Base-by-base conservation (phyloP, 1,140 invertebrate genomes). In the Cataglyphis hispanica region DNA sequence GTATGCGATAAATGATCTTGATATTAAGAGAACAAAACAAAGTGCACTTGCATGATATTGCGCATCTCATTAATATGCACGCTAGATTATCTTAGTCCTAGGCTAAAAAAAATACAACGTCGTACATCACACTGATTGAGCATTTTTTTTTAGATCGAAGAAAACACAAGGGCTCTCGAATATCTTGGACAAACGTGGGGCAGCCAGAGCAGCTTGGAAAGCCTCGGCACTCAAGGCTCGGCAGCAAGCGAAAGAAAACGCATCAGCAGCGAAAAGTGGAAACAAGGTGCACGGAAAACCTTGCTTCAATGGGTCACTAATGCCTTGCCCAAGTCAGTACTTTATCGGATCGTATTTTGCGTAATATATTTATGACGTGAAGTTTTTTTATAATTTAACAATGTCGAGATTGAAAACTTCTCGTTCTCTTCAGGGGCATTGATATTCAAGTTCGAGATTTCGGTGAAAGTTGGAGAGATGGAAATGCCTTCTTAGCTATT, bases 391-490 rank as follows among this genome's bases (percentile, higher is more conserved):
- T 60, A 19, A 56, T 25, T 43, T 19, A 37, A 50, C 11, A 4
- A 19, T 19, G 11, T 50, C 22, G 22, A 13, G 11, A 8, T 75
- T n/a, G 46, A 16, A 50, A 50, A 50, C 5, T 50, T 19, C 2
- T 50, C 16, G 3, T 72, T 80, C 92, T 80, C 92, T 93, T 13
- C 93, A 99, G 98, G 94, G 97, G 98, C 92, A 97, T 97, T 92
- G 98, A 98, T 85, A 97, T 99, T 69, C 96, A 98, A 95, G 97
- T 99, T 5, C 97, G 96, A 94, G 98, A 99, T 95, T 99, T 99
- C 95, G 99, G 99, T 40, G 97, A 97, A 87, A 98, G 98, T 93
- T 99, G 99, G 99, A 96, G 99, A 90, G 99, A 99, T 95, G 99
- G 99, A 84, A 96, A 98, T 90, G 99, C 99, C 19, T 99, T 99